These are phyloP conservation scores for Caenorhabditis sulstoni DNA, from an alignment of 2,888 invertebrate genomes.

Conservation along the genomic window DNA sequence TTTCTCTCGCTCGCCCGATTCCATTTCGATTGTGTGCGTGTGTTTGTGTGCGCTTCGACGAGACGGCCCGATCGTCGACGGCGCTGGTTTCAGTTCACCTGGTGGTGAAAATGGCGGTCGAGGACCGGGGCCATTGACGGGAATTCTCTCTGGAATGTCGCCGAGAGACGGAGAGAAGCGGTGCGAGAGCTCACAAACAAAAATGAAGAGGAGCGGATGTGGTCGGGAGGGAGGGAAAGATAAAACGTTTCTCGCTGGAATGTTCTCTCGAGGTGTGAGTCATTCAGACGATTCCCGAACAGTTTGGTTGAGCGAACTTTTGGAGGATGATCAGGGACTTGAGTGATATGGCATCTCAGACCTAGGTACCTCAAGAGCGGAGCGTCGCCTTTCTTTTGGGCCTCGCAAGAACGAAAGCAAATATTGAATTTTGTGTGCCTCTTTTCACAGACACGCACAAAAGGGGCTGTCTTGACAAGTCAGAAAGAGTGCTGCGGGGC, in stretches of 20 bases:
- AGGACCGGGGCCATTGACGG: slow-evolving; percentile 9
- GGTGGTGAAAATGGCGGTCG: background rate
- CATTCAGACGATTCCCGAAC: too few species aligned
- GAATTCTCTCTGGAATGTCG: slow-evolving; percentile 2
- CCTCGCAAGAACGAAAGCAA: slow-evolving; percentile 35
- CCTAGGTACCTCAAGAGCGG: slow-evolving; percentile 4
- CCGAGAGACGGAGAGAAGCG: background rate
- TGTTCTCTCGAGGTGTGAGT: too few species aligned
- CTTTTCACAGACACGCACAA: slow-evolving; percentile 39
- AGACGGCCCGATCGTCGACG: slow-evolving; percentile 3
- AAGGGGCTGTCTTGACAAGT: slow-evolving; percentile 15
- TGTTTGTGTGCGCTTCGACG: slow-evolving; percentile 41
- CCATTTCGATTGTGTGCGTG: slow-evolving; percentile 54
- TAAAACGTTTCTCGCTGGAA: too few species aligned
- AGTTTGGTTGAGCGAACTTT: background rate
- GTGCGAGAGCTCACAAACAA: background rate
- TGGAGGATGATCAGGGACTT: background rate
- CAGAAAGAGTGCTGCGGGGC: background rate
- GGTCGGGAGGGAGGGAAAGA: too few species aligned
- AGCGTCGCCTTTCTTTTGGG: slow-evolving; percentile 4
- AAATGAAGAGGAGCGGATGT: background rate
- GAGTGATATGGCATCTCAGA: slow-evolving; percentile 7
- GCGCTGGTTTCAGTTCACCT: slow-evolving; percentile 34
- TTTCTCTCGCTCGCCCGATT: slow-evolving; percentile 36
- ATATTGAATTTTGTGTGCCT: slow-evolving; percentile 48